phyloP scores from a whole-genome alignment of 2,888 invertebrate species.

The Acanthoscelides obtectus region DNA sequence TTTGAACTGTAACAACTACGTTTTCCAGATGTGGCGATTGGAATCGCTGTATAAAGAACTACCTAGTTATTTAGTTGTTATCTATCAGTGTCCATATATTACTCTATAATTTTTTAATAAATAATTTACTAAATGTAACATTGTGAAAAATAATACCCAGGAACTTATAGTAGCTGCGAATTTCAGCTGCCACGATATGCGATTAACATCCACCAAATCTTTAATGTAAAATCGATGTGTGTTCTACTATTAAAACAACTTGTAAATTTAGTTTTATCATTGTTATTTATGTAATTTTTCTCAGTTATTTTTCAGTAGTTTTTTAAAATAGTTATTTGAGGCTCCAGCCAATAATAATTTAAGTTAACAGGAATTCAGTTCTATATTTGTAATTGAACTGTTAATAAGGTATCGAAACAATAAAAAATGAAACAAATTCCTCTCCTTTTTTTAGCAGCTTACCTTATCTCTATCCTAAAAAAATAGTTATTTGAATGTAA shows the following conservation, averaged over 20 bases:
- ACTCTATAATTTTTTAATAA: slow-evolving; percentile 12
- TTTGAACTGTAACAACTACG: no score
- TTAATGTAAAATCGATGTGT: slow-evolving; percentile 37
- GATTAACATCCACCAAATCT: slow-evolving; percentile 23
- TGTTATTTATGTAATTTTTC: slow-evolving; percentile 31
- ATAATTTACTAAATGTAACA: slow-evolving; percentile 17
- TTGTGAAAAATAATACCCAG: slow-evolving; percentile 12
- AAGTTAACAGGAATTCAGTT: slow-evolving; percentile 40
- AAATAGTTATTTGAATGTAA: no score
- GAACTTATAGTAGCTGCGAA: slow-evolving; percentile 22
- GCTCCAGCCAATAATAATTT: slow-evolving; percentile 32
- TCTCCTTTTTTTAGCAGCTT: slow-evolving; percentile 1
- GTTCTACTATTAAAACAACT: slow-evolving; percentile 34
- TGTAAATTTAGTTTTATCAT: slow-evolving; percentile 34
- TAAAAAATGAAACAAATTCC: slow-evolving; percentile 25
- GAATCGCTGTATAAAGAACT: no score
- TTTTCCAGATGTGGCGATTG: no score
- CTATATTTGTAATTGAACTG: slow-evolving; percentile 40
- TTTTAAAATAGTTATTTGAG: slow-evolving; percentile 35
- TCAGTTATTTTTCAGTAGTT: slow-evolving; percentile 33
- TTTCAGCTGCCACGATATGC: slow-evolving; percentile 28
- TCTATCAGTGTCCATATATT: not conserved
- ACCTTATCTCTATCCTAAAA: no score
- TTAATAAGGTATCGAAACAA: slow-evolving; percentile 38
- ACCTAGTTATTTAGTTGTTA: not conserved